Conservation (phyloP, 1,140 invertebrate species). For the Procambarus clarkii region DNA sequence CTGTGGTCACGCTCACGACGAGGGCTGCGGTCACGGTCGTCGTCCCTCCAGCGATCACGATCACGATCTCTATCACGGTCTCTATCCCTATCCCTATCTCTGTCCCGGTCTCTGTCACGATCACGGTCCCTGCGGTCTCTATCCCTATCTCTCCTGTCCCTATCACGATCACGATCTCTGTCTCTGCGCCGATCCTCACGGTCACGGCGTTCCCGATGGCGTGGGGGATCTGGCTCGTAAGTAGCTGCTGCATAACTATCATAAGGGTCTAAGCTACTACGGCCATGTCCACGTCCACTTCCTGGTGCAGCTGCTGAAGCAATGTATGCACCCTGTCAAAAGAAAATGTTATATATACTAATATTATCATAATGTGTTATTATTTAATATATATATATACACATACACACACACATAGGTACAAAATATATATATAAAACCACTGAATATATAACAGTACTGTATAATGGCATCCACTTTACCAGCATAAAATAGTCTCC, state of each 20-base stretch:
- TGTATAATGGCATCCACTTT: neutral
- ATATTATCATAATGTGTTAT: neutral
- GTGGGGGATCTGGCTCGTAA: slow-evolving; percentile 58
- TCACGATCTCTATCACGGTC: slow-evolving; percentile 64
- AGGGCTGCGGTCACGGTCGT: slow-evolving; percentile 57
- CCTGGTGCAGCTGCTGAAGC: slow-evolving; percentile 48
- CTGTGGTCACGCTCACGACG: slow-evolving; percentile 54
- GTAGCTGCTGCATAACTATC: slow-evolving; percentile 47
- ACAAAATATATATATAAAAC: neutral
- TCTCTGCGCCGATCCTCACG: slow-evolving; percentile 72
- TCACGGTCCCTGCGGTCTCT: slow-evolving; percentile 71
- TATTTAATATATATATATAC: too few species aligned
- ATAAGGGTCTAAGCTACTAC: slow-evolving; percentile 53
- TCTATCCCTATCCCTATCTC: slow-evolving; percentile 51
- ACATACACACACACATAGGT: too few species aligned
- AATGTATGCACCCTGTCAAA: slow-evolving; percentile 53
- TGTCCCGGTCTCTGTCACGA: slow-evolving; percentile 37
- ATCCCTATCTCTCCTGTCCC: slow-evolving; percentile 65
- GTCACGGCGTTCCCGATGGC: slow-evolving; percentile 66
- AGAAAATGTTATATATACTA: neutral
- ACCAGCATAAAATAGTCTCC: neutral
- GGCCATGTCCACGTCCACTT: slow-evolving; percentile 34
- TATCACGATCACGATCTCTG: slow-evolving; percentile 48
- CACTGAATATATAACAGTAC: neutral
- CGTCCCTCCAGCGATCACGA: slow-evolving; percentile 71